Conservation (phyloP, 2,113 vertebrate species). For the Strix aluco region DNA sequence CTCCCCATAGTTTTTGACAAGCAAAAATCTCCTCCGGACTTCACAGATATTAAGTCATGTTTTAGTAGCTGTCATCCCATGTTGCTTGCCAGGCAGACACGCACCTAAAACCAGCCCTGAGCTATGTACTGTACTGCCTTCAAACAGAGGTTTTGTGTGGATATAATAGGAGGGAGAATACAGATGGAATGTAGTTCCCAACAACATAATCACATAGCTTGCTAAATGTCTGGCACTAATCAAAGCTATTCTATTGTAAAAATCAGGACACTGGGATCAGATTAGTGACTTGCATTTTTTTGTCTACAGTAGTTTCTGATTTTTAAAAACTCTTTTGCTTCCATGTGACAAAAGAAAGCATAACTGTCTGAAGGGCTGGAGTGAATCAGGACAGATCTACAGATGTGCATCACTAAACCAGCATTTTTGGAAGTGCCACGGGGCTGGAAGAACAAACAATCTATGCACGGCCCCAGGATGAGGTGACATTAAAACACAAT, state of each 20-base stretch:
- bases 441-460: background rate
- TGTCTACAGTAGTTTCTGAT: background rate
- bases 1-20: background rate
- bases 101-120: background rate
- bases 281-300: background rate
- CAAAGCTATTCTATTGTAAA: background rate
- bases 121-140: background rate
- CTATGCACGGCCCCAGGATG: background rate
- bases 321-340: background rate
- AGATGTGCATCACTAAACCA: background rate
- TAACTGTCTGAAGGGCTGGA: background rate
- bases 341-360: background rate
- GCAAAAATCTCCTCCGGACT: background rate
- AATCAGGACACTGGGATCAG: background rate
- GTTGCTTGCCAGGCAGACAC: background rate
- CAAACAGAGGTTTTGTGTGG: background rate
- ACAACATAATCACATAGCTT: background rate
- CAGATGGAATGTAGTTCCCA: background rate
- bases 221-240: background rate
- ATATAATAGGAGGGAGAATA: background rate
- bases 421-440: background rate
- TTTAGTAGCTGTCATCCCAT: background rate
- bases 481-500: background rate
- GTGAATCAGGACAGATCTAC: background rate
- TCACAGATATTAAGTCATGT: background rate